Base-by-base conservation (phyloP, 1,140 invertebrate genomes). In the Temnothorax nylanderi region DNA sequence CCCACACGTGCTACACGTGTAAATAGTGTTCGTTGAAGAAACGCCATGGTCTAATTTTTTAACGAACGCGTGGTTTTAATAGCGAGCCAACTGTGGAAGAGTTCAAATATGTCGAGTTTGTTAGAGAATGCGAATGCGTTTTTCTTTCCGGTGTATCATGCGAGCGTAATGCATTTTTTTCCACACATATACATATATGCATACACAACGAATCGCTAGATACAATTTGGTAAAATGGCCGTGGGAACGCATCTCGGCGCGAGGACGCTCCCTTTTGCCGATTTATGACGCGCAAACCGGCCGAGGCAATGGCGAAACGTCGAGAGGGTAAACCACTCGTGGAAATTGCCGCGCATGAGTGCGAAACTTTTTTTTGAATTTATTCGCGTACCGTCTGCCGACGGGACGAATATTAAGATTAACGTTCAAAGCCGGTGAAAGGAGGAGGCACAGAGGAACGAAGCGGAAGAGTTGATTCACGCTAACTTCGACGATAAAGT, bases 141-240 rank as follows among this genome's bases (percentile, higher is more conserved):
- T 32, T 54, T 41, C 41, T 58, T 88, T 60, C 49, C 44, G 58
- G 32, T 49, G n/a, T n/a, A 34, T 67, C 26, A 32, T 6, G 13
- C 69, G 67, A 54, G 51, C 34, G 60, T 86, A 56, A 72, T 69
- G 77, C 60, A 41, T 56, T 11, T 41, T 77, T 34, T n/a, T 26
- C 26, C 10, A 10, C 18, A 41, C 44, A 41, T 26, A 47, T 60
- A 60, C 18, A 6, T 65, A 21, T 18, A 51, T 37, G 49, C 65
- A 41, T 56, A 7, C 44, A 37, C 54, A 44, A n/a, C 71, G n/a
- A 32, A 49, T 85, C 32, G 47, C 32, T 3, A 32, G 56, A 13
- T 60, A 86, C 62, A 90, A 88, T 89, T 85, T 76, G 86, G 89
- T 89, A 65, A 90, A 89, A 90, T 85, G 54, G 41, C 26, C 58